These are phyloP conservation scores for Leptopilina boulardi DNA, from an alignment of 1,140 invertebrate genomes.

Conservation along the genomic window DNA sequence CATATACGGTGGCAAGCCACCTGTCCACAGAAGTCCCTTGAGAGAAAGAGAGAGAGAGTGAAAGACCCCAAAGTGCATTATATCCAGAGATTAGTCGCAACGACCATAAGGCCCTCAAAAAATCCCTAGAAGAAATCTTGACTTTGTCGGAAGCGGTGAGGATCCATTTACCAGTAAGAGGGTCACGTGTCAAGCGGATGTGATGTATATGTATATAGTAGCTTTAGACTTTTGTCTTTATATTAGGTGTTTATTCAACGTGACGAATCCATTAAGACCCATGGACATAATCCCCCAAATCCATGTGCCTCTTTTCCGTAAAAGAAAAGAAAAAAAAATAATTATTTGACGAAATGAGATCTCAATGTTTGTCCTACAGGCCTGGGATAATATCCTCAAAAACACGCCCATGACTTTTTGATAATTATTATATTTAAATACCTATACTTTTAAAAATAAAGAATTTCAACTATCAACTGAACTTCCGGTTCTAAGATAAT, in stretches of 20 bases:
- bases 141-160: constrained; percentile 36
- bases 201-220: no score
- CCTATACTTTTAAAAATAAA: no score
- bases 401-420: background rate
- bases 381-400: background rate
- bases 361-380: no score
- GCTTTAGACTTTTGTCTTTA: constrained; percentile 2
- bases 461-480: no score
- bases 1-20: constrained; percentile 56
- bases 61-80: no score
- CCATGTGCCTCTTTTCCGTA: background rate
- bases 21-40: constrained; percentile 53
- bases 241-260: constrained; percentile 21
- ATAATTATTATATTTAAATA: no score
- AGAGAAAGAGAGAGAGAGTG: no score
- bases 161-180: constrained; percentile 44
- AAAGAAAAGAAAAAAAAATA: background rate
- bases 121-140: constrained; percentile 41
- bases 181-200: constrained; percentile 52
- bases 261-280: constrained; percentile 4
- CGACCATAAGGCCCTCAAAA: constrained; percentile 3
- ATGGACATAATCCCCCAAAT: background rate
- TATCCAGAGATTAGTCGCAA: background rate
- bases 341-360: no score
- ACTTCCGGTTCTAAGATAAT: no score